A percentile compares a stretch with the other conserved stretches of the same genome.
These are phyloP conservation scores for Nymphalis c-album DNA, from an alignment of 2,888 invertebrate genomes.

Conservation along the genomic window DNA sequence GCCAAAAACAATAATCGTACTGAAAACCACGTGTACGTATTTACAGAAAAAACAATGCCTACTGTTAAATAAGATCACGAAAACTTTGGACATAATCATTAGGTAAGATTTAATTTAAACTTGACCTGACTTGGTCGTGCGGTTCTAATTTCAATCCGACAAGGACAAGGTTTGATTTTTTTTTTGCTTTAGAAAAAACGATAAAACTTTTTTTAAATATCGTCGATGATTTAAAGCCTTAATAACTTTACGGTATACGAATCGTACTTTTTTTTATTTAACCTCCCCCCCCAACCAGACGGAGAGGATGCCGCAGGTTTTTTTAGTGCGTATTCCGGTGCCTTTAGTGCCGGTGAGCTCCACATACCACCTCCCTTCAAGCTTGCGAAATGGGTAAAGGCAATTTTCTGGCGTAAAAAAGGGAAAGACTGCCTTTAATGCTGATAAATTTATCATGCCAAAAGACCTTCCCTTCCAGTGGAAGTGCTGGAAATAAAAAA, in stretches of 20 bases:
- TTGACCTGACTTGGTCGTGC: constrained; percentile 28
- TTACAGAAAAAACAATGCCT: not conserved
- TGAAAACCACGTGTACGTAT: not conserved
- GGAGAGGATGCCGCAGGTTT: too few relatives aligned
- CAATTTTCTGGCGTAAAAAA: too few relatives aligned
- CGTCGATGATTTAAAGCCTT: not conserved
- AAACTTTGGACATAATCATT: constrained; percentile 23
- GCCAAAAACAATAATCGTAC: too few relatives aligned
- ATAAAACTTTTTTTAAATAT: not conserved
- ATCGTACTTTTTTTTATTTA: not conserved
- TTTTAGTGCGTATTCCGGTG: too few relatives aligned
- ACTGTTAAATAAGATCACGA: not conserved
- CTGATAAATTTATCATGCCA: too few relatives aligned
- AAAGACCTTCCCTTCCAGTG: too few relatives aligned
- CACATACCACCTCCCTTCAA: too few relatives aligned
- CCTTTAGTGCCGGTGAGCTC: too few relatives aligned
- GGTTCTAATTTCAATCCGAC: constrained; percentile 18
- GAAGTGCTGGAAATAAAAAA: too few relatives aligned
- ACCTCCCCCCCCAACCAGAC: too few relatives aligned
- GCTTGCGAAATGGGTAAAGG: too few relatives aligned
- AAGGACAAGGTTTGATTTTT: constrained; percentile 13
- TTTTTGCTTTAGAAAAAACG: not conserved
- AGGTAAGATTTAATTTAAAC: not conserved
- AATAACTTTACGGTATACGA: not conserved
- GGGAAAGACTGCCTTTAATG: too few relatives aligned